A percentile compares a stretch with the other conserved stretches of the same genome.
phyloP scores from a whole-genome alignment of 2,113 vertebrate species.

The Indri indri region DNA sequence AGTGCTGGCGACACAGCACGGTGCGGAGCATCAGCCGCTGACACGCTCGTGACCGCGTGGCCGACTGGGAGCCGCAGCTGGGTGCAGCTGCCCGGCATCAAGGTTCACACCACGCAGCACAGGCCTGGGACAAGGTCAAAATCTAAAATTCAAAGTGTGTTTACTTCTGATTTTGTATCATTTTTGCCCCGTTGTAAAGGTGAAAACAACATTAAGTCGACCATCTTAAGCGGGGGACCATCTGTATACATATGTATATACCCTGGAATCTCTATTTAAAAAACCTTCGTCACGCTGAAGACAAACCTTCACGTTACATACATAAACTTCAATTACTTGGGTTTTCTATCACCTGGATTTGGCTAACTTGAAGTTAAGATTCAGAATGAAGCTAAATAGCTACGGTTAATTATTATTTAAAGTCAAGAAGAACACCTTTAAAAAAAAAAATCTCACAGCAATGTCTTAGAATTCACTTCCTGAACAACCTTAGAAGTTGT shows the following conservation, averaged over 20 bases:
- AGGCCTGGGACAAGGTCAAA: not conserved
- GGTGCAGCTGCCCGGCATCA: accelerated
- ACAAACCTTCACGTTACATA: too few relatives aligned
- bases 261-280: not conserved
- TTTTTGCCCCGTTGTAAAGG: not conserved
- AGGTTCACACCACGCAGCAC: not conserved
- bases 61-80: not conserved
- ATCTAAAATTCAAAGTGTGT: not conserved
- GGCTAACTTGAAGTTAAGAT: not conserved
- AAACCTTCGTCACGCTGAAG: not conserved
- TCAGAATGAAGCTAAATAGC: not conserved
- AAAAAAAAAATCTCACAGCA: too few relatives aligned
- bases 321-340: not conserved
- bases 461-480: not conserved
- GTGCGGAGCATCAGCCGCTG: not conserved
- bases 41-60: not conserved
- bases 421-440: not conserved
- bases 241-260: not conserved
- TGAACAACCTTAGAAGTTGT: too few relatives aligned
- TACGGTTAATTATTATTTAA: not conserved
- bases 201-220: not conserved
- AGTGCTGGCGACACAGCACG: not conserved
- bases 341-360: not conserved
- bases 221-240: not conserved
- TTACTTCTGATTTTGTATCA: not conserved